Conservation (phyloP, 2,113 vertebrate species). For the Pseudopodoces humilis region DNA sequence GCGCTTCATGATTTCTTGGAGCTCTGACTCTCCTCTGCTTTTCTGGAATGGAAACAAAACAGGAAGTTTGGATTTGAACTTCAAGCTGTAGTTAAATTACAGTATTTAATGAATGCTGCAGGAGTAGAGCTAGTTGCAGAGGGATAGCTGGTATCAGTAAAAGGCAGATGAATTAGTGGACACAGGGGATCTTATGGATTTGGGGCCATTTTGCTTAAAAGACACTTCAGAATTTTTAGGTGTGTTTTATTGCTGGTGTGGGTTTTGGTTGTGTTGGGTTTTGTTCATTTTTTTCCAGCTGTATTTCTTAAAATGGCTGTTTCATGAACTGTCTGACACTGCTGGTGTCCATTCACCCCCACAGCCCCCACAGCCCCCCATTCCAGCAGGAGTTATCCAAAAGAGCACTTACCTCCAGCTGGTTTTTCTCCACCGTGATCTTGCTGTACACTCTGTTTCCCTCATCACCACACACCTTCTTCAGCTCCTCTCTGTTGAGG, state of each 20-base stretch:
- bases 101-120: background rate
- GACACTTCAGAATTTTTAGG: background rate
- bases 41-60: conserved; percentile 72
- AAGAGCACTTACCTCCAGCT: conserved; percentile 82
- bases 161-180: background rate
- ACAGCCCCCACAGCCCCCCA: rapidly evolving
- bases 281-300: background rate
- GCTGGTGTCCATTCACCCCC: background rate
- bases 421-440: conserved; percentile 85
- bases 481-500: conserved; percentile 93
- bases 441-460: conserved; percentile 88
- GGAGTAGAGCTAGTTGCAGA: background rate
- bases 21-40: conserved; percentile 81
- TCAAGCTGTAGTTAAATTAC: background rate
- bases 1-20: conserved; percentile 86
- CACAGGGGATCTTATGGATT: background rate
- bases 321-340: background rate
- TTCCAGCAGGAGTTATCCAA: background rate
- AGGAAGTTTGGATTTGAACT: background rate
- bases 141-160: background rate
- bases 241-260: background rate
- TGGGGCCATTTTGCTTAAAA: background rate
- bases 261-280: background rate
- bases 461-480: conserved; percentile 91
- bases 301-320: background rate